Evolutionary conservation across 2,113 vertebrate species (phyloP).

Genomic region (Tachysurus vachellii): DNA sequence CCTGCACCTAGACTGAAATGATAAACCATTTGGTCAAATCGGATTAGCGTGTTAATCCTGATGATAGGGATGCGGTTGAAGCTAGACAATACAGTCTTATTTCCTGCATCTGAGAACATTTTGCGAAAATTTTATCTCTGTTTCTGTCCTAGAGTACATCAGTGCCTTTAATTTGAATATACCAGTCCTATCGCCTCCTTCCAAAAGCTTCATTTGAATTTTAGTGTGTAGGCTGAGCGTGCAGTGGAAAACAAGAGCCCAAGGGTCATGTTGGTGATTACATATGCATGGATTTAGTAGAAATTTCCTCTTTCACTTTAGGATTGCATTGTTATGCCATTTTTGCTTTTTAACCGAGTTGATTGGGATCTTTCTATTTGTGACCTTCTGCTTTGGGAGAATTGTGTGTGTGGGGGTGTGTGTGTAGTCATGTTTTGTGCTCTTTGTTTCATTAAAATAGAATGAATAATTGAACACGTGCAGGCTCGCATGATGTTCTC

Average conservation of each 20-base stretch:
- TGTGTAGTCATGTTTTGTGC: background rate
- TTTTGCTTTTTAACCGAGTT: conserved; percentile 6
- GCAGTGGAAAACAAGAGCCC: conserved; percentile 34
- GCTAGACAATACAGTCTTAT: background rate
- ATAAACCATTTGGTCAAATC: background rate
- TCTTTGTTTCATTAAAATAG: conserved; percentile 31
- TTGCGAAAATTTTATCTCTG: background rate
- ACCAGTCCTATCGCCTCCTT: background rate
- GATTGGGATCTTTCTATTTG: conserved; percentile 47
- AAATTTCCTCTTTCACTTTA: conserved; percentile 47
- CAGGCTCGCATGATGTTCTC: background rate
- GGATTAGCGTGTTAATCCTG: background rate
- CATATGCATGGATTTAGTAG: conserved; percentile 51
- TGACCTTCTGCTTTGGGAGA: conserved; percentile 21
- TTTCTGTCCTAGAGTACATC: background rate
- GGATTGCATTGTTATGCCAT: conserved; percentile 28
- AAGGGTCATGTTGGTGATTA: conserved; percentile 40
- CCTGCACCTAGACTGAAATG: background rate
- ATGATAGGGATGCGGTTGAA: background rate
- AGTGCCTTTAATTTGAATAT: background rate
- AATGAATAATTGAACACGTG: conserved; percentile 34
- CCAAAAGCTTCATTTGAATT: conserved; percentile 42
- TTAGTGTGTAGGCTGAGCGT: conserved; percentile 16
- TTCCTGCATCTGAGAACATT: conserved; percentile 1
- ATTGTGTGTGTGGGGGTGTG: background rate